phyloP scores from a whole-genome alignment of 2,797 vertebrate genomes.

The Gobio occitaniae region DNA sequence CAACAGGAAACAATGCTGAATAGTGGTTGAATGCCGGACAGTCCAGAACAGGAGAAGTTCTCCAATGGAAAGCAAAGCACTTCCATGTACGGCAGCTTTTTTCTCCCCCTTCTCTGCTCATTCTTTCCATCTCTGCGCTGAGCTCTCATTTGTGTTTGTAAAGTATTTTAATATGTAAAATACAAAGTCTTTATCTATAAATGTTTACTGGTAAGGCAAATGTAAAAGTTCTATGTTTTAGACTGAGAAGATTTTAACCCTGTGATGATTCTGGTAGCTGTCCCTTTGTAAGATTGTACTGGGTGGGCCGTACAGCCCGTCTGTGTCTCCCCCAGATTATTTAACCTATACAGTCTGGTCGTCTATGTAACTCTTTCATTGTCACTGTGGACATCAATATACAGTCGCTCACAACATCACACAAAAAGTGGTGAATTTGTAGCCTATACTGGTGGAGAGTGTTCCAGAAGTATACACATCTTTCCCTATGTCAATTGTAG shows the following conservation, averaged over 20 bases:
- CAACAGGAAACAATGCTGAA: conserved; percentile 7
- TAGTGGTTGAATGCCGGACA: not conserved
- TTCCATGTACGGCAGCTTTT: conserved; percentile 37
- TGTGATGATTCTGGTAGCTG: conserved; percentile 70
- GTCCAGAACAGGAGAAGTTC: conserved; percentile 36
- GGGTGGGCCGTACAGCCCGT: conserved; percentile 61
- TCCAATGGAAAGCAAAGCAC: conserved; percentile 43
- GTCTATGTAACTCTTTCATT: conserved; percentile 72
- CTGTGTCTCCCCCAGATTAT: conserved; percentile 58
- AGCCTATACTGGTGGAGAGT: conserved; percentile 65
- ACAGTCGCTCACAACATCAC: conserved; percentile 61
- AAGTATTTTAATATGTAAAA: conserved; percentile 84
- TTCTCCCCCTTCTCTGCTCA: not conserved
- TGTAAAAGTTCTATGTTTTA: conserved; percentile 80
- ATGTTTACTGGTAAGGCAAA: conserved; percentile 81
- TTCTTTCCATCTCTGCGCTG: conserved; percentile 32
- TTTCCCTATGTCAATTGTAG: conserved; percentile 73
- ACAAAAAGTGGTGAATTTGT: conserved; percentile 69
- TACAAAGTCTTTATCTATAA: conserved; percentile 82
- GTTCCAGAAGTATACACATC: conserved; percentile 63
- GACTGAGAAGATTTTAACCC: conserved; percentile 67
- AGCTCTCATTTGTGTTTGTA: conserved; percentile 67
- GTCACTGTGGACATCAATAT: conserved; percentile 69
- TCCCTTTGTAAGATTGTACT: conserved; percentile 76
- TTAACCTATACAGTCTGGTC: conserved; percentile 62